Base-by-base conservation (phyloP, 1,140 invertebrate genomes). In the Drosophila lacteicornis region DNA sequence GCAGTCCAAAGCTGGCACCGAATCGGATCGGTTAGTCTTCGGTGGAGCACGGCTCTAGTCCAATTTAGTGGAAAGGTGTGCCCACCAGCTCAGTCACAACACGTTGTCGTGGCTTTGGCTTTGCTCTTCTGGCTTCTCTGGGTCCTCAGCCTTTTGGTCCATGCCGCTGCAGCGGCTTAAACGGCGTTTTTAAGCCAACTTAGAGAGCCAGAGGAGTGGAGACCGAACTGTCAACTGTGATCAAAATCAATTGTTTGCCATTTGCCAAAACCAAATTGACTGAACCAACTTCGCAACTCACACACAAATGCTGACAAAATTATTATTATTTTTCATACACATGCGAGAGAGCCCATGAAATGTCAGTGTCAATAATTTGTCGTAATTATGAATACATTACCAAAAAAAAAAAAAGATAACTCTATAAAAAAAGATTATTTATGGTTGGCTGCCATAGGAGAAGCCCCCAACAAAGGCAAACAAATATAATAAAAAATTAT, bases 401-500 rank as follows among this genome's bases (percentile, higher is more conserved):
- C 15, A 58, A 15, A 62, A 79, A 51, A 62, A 79, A 51, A 66
- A 66, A 45, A 68, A 47, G 36, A 53, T 4, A 45, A 82, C 47
- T 49, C 53, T 57, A 68, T 60, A 79, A 70, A 51, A 51, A 62
- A 60, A 75, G 25, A 53, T 66, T 45, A 46, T 69, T 55, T 53
- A 40, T 33, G 63, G 69, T 53, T 36, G 66, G 68, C 65, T 80
- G 61, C 62, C 53, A 53, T 59, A 69, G 75, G 56, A 69, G 75
- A 69, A 78, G 66, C 67, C 38, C 63, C 67, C 57, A 79, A 58
- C 22, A 84, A 80, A 80, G 77, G 78, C 85, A 88, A 87, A 87
- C 84, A 87, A 87, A 87, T 90, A 88, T 88, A 87, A 87, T 87
- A 88, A 87, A 84, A 86, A 88, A 75, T 63, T 84, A 87, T 88